Evolutionary conservation across 92 coral and sea anemone species (phyloP), one percentile per base, ranked within the genome.

Genomic region (Porites cylindrica): DNA sequence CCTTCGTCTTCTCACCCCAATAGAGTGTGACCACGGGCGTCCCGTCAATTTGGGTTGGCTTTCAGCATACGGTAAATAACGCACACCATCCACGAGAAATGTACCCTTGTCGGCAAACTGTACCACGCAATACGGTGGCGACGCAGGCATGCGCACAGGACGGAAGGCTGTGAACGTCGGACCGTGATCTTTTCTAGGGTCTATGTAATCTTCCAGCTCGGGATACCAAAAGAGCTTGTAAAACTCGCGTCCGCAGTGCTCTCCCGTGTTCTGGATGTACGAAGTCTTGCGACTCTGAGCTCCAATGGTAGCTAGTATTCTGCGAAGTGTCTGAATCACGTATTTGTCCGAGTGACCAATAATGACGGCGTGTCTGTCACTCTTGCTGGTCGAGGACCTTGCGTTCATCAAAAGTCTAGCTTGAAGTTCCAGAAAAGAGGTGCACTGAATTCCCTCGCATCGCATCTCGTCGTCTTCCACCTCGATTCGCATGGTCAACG

Each of bases 401-500:
- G 66, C 79, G 19, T 75, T 56, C 66, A 75, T 53, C 51, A 75
- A 13, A 50, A 75, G 8, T 4, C 24, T 18, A n/a, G 79, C 79
- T 10, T 75, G 79, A 12, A 75, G 50, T 1, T 47, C 24, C 51
- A 75, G 14, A 26, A 75, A 54, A 2, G 47, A 4, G 12, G 50
- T 75, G 79, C 79, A 75, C 16, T 75, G 79, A 8, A 75, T 56
- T 20, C 79, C 79, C 21, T 75, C 79, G 79, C 79, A 75, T 3
- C 79, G 65, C 24, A 3, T 5, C 17, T 56, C 66, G 9, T 75
- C 79, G 4, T 59, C 66, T 4, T 75, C 79, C 19, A 56, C 66
- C 51, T 75, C 79, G 18, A 20, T 47, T 16, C 66, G 66, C 7
- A 75, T 75, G 10, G 66, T 56, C 8, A 75, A 1, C n/a, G 18